Evolutionary conservation across 2,113 vertebrate species (phyloP).

Genomic region (Furnarius figulus): DNA sequence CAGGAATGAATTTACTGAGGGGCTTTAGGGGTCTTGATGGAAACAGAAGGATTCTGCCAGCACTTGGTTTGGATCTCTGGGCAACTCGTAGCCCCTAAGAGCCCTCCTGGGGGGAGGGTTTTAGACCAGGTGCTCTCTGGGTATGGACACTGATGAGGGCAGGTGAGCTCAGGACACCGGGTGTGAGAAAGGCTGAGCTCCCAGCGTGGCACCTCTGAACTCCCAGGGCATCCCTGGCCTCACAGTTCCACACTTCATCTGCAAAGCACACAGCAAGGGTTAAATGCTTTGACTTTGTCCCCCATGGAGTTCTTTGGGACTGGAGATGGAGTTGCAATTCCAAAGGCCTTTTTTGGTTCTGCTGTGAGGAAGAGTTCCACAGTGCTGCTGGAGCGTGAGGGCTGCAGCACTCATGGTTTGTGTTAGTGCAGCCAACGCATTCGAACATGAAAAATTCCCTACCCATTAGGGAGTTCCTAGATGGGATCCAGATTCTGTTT

Average conservation of each 20-base stretch:
- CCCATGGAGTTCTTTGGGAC: neutral
- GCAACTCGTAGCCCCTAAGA: accelerated
- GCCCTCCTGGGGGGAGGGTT: accelerated
- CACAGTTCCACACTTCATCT: constrained; percentile 29
- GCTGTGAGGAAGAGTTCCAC: neutral
- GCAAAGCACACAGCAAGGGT: neutral
- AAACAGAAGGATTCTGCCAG: neutral
- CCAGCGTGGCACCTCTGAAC: neutral
- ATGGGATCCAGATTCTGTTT: constrained; percentile 46
- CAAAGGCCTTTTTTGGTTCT: constrained; percentile 39
- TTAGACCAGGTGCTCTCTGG: no score
- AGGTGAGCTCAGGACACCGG: accelerated
- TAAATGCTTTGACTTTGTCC: neutral
- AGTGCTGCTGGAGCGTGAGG: neutral
- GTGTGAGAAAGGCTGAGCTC: neutral
- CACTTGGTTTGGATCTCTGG: neutral
- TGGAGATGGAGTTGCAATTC: accelerated
- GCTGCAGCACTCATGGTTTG: neutral
- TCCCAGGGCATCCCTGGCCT: neutral
- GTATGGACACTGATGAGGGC: neutral
- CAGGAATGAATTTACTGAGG: neutral
- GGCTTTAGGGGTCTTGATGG: accelerated
- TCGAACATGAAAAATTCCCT: neutral
- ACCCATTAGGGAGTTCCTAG: neutral
- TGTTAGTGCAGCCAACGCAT: neutral